Conservation (phyloP, 2,113 vertebrate species). For the Furnarius figulus region DNA sequence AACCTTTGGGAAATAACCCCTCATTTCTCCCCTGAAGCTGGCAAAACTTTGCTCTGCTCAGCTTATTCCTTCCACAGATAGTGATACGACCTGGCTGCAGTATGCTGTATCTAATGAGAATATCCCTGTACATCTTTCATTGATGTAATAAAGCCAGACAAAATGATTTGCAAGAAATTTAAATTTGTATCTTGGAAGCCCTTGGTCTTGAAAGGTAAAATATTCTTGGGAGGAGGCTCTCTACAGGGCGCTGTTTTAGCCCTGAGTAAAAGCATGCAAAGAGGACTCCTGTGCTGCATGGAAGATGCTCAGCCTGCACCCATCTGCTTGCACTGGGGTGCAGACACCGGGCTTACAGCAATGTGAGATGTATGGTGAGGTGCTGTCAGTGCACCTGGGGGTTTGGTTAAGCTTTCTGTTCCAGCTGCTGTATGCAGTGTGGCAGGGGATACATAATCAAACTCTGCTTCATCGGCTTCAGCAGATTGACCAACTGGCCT, state of each 20-base stretch:
- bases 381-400: neutral
- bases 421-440: fast-evolving
- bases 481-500: neutral
- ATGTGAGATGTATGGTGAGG: neutral
- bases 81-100: neutral
- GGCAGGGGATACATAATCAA: neutral
- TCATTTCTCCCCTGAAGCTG: neutral
- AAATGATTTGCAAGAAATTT: neutral
- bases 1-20: neutral
- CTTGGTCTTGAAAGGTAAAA: neutral
- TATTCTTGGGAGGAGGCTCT: neutral
- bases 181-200: neutral
- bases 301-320: neutral
- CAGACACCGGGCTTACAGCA: neutral
- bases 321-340: fast-evolving
- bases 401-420: neutral
- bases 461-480: neutral
- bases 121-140: neutral
- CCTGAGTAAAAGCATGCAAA: fast-evolving
- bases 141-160: neutral
- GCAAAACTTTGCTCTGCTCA: neutral
- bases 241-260: neutral
- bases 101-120: neutral
- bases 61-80: neutral
- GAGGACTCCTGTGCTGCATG: neutral